Percentiles rank a stretch among this genome's conserved stretches.
Evolutionary conservation across 2,888 invertebrate species (phyloP).

Genomic region (Nephrotoma flavescens): DNA sequence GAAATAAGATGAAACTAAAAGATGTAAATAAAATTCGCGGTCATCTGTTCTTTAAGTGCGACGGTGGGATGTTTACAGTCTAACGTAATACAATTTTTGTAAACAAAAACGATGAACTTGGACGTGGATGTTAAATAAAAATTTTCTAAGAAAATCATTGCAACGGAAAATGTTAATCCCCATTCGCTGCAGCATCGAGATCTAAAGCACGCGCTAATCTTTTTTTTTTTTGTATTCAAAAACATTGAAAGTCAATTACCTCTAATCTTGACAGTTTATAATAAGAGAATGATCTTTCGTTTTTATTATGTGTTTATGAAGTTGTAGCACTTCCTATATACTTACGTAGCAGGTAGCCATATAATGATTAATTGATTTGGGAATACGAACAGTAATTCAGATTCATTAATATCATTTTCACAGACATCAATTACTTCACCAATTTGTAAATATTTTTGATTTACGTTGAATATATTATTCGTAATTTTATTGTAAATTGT

Average conservation of each 20-base stretch:
- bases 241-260: not conserved
- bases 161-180: not conserved
- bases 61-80: not conserved
- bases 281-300: not conserved
- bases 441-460: not conserved
- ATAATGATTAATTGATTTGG: not conserved
- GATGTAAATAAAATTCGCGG: not conserved
- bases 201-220: too few relatives aligned
- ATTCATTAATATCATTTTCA: not conserved
- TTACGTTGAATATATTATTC: not conserved
- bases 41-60: not conserved
- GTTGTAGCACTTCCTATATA: not conserved
- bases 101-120: not conserved
- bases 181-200: not conserved
- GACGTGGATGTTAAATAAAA: not conserved
- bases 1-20: not conserved
- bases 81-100: not conserved
- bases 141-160: not conserved
- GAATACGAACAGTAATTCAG: not conserved
- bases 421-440: not conserved
- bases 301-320: not conserved
- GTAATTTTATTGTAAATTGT: not conserved
- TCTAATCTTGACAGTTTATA: not conserved
- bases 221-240: too few relatives aligned
- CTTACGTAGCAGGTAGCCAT: not conserved